phyloP scores from a whole-genome alignment of 2,113 vertebrate species.

The Lamprologus lemairii region DNA sequence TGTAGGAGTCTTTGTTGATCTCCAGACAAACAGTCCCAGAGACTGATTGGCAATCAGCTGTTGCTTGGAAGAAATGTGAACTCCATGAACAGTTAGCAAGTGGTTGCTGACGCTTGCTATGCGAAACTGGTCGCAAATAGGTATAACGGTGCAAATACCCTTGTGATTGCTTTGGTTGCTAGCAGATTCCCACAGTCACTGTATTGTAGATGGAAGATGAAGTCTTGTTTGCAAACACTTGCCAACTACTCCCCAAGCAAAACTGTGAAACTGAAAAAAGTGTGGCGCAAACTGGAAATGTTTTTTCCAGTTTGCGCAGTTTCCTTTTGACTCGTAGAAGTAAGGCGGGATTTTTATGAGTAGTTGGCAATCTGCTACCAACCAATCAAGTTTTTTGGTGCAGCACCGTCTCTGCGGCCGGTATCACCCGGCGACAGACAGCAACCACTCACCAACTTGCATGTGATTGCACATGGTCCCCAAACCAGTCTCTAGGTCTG shows the following conservation, averaged over 20 bases:
- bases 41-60: not conserved
- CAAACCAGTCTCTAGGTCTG: not conserved
- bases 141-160: not conserved
- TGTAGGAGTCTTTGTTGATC: not conserved
- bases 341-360: not conserved
- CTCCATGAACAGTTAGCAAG: not conserved
- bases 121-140: not conserved
- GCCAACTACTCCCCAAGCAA: not conserved
- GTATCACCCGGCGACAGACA: not conserved
- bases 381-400: not conserved
- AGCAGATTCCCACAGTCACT: not conserved
- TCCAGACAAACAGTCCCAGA: not conserved
- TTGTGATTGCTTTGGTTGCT: not conserved
- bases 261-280: not conserved
- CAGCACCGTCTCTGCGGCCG: accelerated
- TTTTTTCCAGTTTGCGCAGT: too few relatives aligned
- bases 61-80: not conserved
- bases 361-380: not conserved
- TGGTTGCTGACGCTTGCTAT: not conserved
- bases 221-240: not conserved
- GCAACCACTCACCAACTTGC: not conserved
- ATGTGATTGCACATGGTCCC: not conserved
- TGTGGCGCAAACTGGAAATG: not conserved
- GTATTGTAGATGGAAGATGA: not conserved
- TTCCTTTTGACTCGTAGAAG: not conserved